Base-by-base conservation (phyloP, 2,797 vertebrate species). In the Schizopygopsis pylzovi region DNA sequence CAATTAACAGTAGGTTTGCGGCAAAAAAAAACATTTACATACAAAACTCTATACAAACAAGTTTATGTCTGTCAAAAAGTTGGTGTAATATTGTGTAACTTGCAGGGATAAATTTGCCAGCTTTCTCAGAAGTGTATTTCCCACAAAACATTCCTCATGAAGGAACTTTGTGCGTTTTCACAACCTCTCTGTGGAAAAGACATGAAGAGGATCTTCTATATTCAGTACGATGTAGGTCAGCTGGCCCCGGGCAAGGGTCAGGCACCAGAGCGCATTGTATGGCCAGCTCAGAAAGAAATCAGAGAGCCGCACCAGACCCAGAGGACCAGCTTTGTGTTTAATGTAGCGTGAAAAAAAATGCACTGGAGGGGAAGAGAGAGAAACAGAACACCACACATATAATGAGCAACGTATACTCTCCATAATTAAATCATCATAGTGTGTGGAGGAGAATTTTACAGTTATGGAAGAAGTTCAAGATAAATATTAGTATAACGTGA, bases 241-340 rank as follows among this genome's bases (percentile, higher is more conserved):
- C 82, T 91, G 93, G 91, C 92, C 92, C 85, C 85, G 81, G 94
- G 93, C 92, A 91, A 90, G 89, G 93, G 93, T 94, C 94, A 92
- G 89, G 90, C 88, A 90, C 90, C 87, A 33, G 39, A 63, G 90
- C 89, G 87, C 82, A 87, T 90, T 92, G 87, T 88, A 89, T 86
- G 88, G 89, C 89, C 90, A 84, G 65, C 81, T 85, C 89, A 92
- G 90, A 86, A 89, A 90, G 86, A 78, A 92, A 92, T 90, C 91
- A 91, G 84, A 93, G 86, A 89, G 90, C 90, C 87, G 83, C 86
- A 86, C 85, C 82, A 81, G 90, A 89, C 86, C 86, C 88, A 89
- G 39, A 56, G 85, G 78, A 90, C 87, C 63, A 45, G 37, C 89
- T 84, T 87, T 65, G 88, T 76, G 88, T 88, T 89, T 89, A 89